These are phyloP conservation scores for Ceratitis capitata DNA, from an alignment of 1,140 invertebrate species.

Conservation along the genomic window DNA sequence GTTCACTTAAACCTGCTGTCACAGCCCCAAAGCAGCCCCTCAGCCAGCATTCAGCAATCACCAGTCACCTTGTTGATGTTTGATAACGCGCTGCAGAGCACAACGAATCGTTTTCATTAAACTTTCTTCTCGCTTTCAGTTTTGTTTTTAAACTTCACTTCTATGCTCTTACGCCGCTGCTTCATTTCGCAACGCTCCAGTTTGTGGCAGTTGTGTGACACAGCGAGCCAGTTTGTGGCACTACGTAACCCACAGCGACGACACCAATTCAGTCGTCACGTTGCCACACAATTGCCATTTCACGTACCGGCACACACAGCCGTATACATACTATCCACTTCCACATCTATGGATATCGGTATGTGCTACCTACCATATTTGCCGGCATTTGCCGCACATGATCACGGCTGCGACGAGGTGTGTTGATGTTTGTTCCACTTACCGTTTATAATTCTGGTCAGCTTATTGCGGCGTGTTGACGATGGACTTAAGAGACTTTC, in stretches of 20 bases:
- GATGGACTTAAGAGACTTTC: constrained; percentile 76
- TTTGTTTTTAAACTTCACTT: background rate
- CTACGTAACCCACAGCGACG: background rate
- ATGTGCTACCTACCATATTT: background rate
- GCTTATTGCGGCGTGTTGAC: constrained; percentile 77
- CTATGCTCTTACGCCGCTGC: background rate
- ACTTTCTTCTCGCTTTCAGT: background rate
- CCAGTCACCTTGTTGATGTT: background rate
- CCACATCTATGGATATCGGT: background rate
- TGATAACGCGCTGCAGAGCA: background rate
- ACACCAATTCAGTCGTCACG: background rate
- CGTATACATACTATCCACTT: background rate
- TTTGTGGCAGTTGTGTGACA: background rate
- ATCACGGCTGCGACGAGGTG: too few relatives aligned
- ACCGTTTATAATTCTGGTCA: constrained; percentile 77
- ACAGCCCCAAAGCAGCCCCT: background rate
- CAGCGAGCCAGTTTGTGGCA: too few relatives aligned
- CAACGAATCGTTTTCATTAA: constrained; percentile 3
- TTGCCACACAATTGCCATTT: background rate
- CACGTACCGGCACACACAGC: background rate
- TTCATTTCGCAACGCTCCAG: background rate
- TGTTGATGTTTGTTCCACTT: constrained; percentile 66
- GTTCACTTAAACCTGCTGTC: background rate
- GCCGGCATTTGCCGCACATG: background rate
- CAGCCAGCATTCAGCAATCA: background rate